Evolutionary conservation across 2,113 vertebrate genomes (phyloP), one percentile per base, ranked within the genome.

Genomic region (Scytalopus superciliaris): DNA sequence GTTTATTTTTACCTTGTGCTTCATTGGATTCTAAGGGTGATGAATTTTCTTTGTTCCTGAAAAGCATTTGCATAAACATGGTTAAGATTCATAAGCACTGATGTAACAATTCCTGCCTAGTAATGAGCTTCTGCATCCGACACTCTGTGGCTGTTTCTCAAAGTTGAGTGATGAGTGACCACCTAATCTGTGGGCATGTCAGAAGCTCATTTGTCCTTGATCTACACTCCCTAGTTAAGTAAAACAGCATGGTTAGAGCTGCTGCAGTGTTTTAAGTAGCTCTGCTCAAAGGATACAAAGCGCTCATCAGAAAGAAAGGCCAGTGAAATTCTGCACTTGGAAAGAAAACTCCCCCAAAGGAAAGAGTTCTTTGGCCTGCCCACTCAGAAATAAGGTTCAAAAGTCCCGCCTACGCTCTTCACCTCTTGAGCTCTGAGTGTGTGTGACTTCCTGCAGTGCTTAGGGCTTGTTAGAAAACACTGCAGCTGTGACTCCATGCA

Each of bases 41-140:
- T 21, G 98, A 94, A 70, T 97, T 98, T 88, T 98, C 98, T 96
- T 98, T 98, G 94, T 98, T 98, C 96, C 99, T 99, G 95, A 87
- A 98, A 98, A 80, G 57, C 6, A 84, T 73, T 76, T 91, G 53
- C 40, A 78, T 77, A 66, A 79, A 80, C 35, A 82, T 22, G 1
- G 24, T 93, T 88, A 94, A 52, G 39, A 70, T 68, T 28, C n/a
- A 72, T 60, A 78, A 56, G 21, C 47, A 75, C 7, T n/a, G 6
- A 83, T 4, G 2, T 56, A 68, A 60, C 9, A 89, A 64, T 10
- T 89, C 42, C 39, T 39, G 44, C 42, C 59, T 42, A 19, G 56
- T 70, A 67, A 15, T 39, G 12, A 90, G 56, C n/a, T 84, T 69
- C 49, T 60, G 55, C 19, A 73, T 72, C 4, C 10, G 75, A 23